These are phyloP conservation scores for Pagrus major DNA, from an alignment of 2,113 vertebrate species.

Conservation along the genomic window DNA sequence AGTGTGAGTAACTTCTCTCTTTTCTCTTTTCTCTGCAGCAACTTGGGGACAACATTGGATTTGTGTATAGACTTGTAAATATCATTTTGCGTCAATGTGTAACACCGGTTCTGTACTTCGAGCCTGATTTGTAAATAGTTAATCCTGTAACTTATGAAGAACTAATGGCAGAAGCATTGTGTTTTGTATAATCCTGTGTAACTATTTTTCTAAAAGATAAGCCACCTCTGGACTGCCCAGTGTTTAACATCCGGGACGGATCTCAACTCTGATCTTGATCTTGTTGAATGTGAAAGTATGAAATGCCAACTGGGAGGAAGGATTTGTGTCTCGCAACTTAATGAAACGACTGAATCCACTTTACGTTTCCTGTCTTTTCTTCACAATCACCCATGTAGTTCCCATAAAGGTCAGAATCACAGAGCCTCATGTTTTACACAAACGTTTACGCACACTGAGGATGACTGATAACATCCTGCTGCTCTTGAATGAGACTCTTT, in stretches of 20 bases:
- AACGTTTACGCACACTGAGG: background rate
- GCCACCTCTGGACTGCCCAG: constrained; percentile 64
- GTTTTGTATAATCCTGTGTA: constrained; percentile 79
- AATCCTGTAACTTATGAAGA: constrained; percentile 74
- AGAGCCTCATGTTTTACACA: constrained; percentile 20
- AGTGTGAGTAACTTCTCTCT: background rate
- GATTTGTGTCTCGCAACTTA: constrained; percentile 41
- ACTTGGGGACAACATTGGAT: constrained; percentile 31
- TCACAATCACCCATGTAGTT: background rate
- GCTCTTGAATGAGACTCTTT: constrained; percentile 14
- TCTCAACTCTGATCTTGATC: constrained; percentile 41
- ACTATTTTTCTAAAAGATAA: constrained; percentile 71
- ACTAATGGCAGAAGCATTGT: constrained; percentile 56
- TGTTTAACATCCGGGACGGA: constrained; percentile 55
- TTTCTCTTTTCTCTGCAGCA: constrained; percentile 64
- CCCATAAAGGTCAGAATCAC: background rate
- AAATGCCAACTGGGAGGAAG: constrained; percentile 30
- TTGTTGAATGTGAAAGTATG: constrained; percentile 28
- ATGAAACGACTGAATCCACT: constrained; percentile 59
- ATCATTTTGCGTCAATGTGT: constrained; percentile 61
- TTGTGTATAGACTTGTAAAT: constrained; percentile 87
- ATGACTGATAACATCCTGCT: constrained; percentile 4
- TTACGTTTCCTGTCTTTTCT: constrained; percentile 52
- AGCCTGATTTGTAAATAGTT: constrained; percentile 82
- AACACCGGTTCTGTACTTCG: constrained; percentile 53